Evolutionary conservation across 1,140 invertebrate species (phyloP), one percentile per base, ranked within the genome.

Genomic region (Magallana gigas): DNA sequence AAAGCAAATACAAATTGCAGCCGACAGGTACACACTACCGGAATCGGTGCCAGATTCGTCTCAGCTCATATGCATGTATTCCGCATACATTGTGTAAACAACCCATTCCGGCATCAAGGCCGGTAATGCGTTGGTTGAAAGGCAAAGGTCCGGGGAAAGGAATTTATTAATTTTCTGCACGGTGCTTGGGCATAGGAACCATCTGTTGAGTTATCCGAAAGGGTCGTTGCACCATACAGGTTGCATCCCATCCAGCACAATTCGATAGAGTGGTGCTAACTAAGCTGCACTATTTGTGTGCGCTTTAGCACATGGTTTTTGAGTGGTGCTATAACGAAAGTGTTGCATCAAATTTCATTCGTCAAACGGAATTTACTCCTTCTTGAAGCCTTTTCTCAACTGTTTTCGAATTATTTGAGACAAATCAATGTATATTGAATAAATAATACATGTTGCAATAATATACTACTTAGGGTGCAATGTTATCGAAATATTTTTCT

Each of bases 81-180:
- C 68, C 23, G 14, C 36, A 76, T 76, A 29, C 68, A 23, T 76
- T 29, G 12, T 76, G 68, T 76, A 29, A 29, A 76, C 68, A 76
- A 29, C 23, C 23, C 23, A 76, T 12, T 12, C 68, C 8, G 68
- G 8, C 23, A 76, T 76, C 68, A 76, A 76, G 68, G 68, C 68
- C 68, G 68, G 68, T 76, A 76, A 76, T 76, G 23, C 48, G 23
- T 76, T 76, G 23, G 68, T 76, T 76, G 68, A 76, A 76, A 76
- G 68, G 8, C 68, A 76, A 76, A 76, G 23, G 68, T 23, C 23
- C 68, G 18, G 23, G 68, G 18, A 76, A 11, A 29, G 68, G 68
- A 76, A 76, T 76, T 23, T 76, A 11, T 1, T 36, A 76, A 76
- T 76, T 76, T 76, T 29, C 68, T 76, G 23, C 23, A 76, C 18